phyloP scores from a whole-genome alignment of 2,888 invertebrate species.

The Hyposoter didymator region DNA sequence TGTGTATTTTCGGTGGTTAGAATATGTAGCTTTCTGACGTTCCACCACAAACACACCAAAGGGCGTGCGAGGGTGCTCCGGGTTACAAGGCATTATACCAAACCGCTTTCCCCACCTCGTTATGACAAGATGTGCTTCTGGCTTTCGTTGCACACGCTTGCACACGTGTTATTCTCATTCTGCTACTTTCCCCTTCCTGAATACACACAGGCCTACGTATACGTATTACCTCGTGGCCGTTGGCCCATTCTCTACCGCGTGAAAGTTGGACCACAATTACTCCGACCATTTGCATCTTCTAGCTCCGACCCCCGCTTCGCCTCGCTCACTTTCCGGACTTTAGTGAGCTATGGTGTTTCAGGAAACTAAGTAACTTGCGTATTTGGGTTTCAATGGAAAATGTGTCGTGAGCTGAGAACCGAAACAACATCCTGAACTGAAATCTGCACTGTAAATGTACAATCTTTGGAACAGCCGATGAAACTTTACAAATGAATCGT shows the following conservation, averaged over 20 bases:
- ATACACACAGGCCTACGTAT: neutral
- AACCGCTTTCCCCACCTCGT: constrained; percentile 79
- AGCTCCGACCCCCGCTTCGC: constrained; percentile 13
- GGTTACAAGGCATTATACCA: constrained; percentile 80
- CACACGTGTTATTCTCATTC: constrained; percentile 55
- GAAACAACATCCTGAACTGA: neutral
- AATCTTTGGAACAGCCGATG: too few species aligned
- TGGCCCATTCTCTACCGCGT: constrained; percentile 52
- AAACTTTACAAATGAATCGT: too few species aligned
- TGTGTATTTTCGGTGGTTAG: constrained; percentile 69
- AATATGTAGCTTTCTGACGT: constrained; percentile 80
- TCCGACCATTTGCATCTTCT: constrained; percentile 22
- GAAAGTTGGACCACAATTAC: constrained; percentile 62
- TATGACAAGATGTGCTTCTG: constrained; percentile 81
- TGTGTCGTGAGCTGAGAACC: neutral
- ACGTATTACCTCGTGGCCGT: constrained; percentile 37
- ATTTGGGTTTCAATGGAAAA: constrained; percentile 19
- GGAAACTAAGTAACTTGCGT: constrained; percentile 44
- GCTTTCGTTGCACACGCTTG: constrained; percentile 72
- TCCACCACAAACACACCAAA: constrained; percentile 81
- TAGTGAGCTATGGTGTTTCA: constrained; percentile 39
- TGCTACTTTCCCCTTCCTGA: constrained; percentile 6
- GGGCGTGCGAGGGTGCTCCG: constrained; percentile 74
- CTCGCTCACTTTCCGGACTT: constrained; percentile 30
- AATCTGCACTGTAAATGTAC: neutral